Conservation (phyloP, 2,113 vertebrate species). For the Ammospiza nelsoni region DNA sequence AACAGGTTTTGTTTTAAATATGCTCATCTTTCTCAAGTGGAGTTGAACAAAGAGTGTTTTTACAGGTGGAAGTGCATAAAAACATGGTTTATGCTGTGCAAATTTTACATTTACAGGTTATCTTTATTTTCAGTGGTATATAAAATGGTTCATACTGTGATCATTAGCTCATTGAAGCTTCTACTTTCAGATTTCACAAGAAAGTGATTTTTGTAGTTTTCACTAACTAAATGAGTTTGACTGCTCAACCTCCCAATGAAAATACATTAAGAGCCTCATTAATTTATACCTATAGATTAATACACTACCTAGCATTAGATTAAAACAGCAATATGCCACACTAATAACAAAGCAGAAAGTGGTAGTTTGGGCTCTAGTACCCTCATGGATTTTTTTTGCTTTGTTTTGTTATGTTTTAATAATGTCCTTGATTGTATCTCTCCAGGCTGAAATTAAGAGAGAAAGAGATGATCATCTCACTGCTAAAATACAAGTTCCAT, state of each 20-base stretch:
- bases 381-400: conserved; percentile 32
- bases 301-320: conserved; percentile 64
- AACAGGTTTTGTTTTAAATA: background rate
- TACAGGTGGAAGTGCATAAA: conserved; percentile 54
- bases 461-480: conserved; percentile 17
- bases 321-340: conserved; percentile 65
- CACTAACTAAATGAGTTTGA: conserved; percentile 78
- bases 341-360: conserved; percentile 66
- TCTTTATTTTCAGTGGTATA: conserved; percentile 75
- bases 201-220: conserved; percentile 80
- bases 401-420: conserved; percentile 49
- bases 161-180: conserved; percentile 81
- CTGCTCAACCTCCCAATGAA: conserved; percentile 79
- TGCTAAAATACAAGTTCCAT: conserved; percentile 64
- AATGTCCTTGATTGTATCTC: conserved; percentile 51
- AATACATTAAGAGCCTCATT: conserved; percentile 83
- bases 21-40: background rate
- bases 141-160: conserved; percentile 71
- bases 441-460: conserved; percentile 27
- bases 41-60: conserved; percentile 40
- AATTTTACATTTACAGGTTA: conserved; percentile 73
- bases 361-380: conserved; percentile 49
- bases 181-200: conserved; percentile 79
- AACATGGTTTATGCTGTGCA: conserved; percentile 54
- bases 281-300: conserved; percentile 77